These are phyloP conservation scores for Channa maculata DNA, from an alignment of 2,113 vertebrate species.

Conservation along the genomic window DNA sequence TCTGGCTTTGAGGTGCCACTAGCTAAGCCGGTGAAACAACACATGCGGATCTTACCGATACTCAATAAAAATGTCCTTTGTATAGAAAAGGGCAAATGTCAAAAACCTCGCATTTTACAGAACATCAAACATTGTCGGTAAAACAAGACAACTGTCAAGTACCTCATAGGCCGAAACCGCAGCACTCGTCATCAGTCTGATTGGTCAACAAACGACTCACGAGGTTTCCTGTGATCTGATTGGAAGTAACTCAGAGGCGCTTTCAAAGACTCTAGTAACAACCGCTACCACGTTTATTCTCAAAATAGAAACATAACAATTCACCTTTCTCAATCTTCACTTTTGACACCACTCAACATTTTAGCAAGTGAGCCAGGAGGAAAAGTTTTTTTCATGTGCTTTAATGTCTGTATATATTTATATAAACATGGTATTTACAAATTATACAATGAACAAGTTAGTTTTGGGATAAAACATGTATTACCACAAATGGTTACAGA, in stretches of 20 bases:
- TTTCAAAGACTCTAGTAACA: too few relatives aligned
- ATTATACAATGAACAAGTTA: constrained; percentile 68
- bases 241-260: constrained; percentile 36
- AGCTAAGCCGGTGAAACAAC: constrained; percentile 4
- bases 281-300: too few relatives aligned
- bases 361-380: constrained; percentile 3
- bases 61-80: not conserved
- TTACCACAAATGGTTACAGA: constrained; percentile 44
- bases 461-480: constrained; percentile 60
- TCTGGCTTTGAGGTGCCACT: constrained; percentile 48
- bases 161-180: constrained; percentile 10
- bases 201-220: constrained; percentile 51
- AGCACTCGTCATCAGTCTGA: constrained; percentile 6
- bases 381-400: constrained; percentile 16
- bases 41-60: constrained; percentile 32
- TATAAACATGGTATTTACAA: constrained; percentile 83
- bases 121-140: constrained; percentile 9
- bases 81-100: not conserved
- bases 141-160: not conserved
- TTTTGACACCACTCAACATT: not conserved
- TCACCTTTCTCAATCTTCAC: not conserved
- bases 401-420: constrained; percentile 73
- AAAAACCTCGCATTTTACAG: constrained; percentile 3
- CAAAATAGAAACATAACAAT: too few relatives aligned
- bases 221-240: not conserved